phyloP scores from a whole-genome alignment of 2,888 invertebrate species.

The Phytoseiulus persimilis region DNA sequence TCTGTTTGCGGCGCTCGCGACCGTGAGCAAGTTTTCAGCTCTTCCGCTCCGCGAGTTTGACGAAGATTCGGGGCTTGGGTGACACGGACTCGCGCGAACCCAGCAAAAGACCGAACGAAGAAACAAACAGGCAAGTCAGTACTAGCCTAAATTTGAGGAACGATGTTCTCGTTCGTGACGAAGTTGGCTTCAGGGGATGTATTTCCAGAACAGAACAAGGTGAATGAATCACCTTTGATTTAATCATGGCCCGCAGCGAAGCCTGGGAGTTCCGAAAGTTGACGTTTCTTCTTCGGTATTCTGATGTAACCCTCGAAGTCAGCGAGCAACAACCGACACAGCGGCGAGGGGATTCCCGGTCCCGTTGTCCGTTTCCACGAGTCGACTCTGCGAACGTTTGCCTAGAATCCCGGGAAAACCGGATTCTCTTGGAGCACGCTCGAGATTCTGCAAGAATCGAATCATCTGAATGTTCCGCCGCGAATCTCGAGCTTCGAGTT shows the following conservation, averaged over 20 bases:
- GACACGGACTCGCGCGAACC: neutral
- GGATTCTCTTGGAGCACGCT: no score
- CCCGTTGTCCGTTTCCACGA: no score
- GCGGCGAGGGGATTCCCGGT: neutral
- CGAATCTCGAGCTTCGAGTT: neutral
- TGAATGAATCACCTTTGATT: neutral
- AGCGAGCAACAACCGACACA: neutral
- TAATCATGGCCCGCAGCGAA: neutral
- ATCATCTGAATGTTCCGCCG: no score
- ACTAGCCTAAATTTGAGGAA: neutral
- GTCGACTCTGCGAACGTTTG: no score
- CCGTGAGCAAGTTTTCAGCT: neutral
- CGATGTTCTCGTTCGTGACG: neutral
- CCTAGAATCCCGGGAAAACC: no score
- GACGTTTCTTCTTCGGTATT: neutral
- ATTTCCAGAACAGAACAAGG: neutral
- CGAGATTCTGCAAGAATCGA: no score
- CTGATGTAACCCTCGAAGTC: neutral
- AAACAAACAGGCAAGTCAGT: neutral
- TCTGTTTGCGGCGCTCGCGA: neutral
- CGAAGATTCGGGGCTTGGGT: neutral
- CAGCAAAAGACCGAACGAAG: neutral
- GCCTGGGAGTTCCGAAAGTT: neutral
- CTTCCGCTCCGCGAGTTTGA: neutral
- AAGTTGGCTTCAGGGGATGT: neutral